These are phyloP conservation scores for Zoanthus gigantus DNA, from an alignment of 92 coral and sea anemone genomes.

Conservation along the genomic window DNA sequence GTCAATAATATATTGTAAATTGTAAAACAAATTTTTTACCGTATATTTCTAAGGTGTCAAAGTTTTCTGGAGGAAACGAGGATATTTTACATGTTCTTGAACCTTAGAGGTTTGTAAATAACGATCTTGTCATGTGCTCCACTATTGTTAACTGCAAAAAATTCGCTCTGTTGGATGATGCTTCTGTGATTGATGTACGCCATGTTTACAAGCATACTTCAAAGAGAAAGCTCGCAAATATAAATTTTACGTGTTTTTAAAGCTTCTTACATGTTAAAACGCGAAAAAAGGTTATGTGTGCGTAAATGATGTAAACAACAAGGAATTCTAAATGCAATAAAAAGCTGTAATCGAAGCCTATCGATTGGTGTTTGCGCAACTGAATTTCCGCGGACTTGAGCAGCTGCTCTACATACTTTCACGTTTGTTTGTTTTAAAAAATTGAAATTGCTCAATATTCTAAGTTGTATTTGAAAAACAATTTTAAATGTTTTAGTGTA, in stretches of 20 bases:
- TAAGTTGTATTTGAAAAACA: not conserved
- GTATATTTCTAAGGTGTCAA: not conserved
- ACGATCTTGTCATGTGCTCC: not conserved
- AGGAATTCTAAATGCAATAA: conserved; percentile 2
- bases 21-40: not conserved
- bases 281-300: not conserved
- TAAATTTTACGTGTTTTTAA: not conserved
- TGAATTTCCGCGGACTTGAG: conserved; percentile 14
- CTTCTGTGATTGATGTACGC: not conserved
- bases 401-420: conserved; percentile 14
- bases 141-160: not conserved
- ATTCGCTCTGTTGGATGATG: not conserved
- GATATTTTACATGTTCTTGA: not conserved
- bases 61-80: conserved; percentile 14
- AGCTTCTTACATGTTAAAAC: not conserved
- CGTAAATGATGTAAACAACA: not conserved
- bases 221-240: not conserved
- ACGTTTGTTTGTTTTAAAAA: not conserved
- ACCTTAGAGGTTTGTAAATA: not conserved
- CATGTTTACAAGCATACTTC: not conserved
- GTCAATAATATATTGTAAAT: not conserved
- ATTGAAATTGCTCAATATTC: not conserved
- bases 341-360: not conserved
- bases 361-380: not conserved
- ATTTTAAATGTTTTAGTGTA: not conserved